Base-by-base conservation (phyloP, 2,113 vertebrate genomes). In the Regulus satrapa region DNA sequence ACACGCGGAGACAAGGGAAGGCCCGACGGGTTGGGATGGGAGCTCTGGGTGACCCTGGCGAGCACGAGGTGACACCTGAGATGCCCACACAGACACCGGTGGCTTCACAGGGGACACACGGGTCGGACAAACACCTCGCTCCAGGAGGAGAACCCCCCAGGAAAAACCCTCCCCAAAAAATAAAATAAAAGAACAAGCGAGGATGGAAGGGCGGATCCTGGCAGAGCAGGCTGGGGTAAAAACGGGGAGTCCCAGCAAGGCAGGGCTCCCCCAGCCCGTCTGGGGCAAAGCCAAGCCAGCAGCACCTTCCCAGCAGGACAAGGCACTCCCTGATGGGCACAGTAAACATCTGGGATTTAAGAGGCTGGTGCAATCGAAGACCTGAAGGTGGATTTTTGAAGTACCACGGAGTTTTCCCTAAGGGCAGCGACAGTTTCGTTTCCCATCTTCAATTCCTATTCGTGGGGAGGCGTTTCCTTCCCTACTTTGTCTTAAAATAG, bases 241-340 rank as follows among this genome's bases (percentile, higher is more conserved):
- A 7, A 32, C 0, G 8, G 34, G 79, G 43, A 51, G 7, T 24
- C 19, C 0, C 14, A 63, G 8, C 10, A 1, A 12, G 1, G 7
- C 52, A 6, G 54, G 46, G 10, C 31, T 17, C 41, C 20, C 20
- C 80, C 41, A 41, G 41, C 41, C 41, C n/a, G n/a, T n/a, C n/a
- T n/a, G n/a, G n/a, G n/a, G n/a, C n/a, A n/a, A n/a, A n/a, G n/a
- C n/a, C n/a, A n/a, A n/a, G n/a, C n/a, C n/a, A n/a, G n/a, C n/a
- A n/a, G n/a, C n/a, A n/a, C n/a, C n/a, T 16, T 45, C 23, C 73
- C 80, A 87, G n/a, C 83, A 8, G 94, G 45, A 58, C 94, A 95
- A 97, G 95, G 96, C 94, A 96, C 94, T 94, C 95, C 92, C 96
- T 90, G 96, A 76, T 46, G 14, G 49, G 31, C 84, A 3, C 54